Evolutionary conservation across 2,888 invertebrate genomes (phyloP), one percentile per base, ranked within the genome.

Genomic region (Argyra leucocephala): DNA sequence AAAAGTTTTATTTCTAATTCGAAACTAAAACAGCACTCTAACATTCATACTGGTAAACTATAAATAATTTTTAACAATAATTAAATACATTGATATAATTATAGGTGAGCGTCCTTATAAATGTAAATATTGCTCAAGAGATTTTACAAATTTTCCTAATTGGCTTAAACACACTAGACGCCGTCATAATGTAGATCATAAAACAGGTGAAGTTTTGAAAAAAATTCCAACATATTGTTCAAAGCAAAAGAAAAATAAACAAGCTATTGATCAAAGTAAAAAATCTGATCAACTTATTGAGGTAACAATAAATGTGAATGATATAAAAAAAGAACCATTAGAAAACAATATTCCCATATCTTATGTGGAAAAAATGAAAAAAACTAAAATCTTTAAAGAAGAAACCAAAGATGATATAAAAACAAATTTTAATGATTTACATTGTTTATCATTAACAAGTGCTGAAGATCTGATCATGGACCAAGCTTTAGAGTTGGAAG

Each of bases 101-200:
- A 12, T 62, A 36, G 68, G 77, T 4, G 82, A 82, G 72, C 76
- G 84, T 7, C 84, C 85, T 0, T 84, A 82, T 69, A 82, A 82
- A 68, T 85, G 85, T 72, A 83, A 83, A 69, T 83, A 83, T 72
- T 85, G 85, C 71, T 82, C 83, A 60, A 80, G 83, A 0, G 82
- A 83, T 66, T 85, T 84, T 70, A 84, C 84, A 15, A 84, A 84
- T 71, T 83, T 83, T 71, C 83, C 84, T 15, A 85, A 85, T 71
- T 84, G 83, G 82, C 73, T 84, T 61, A 85, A 85, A 71, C 85
- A 85, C 68, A 84, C 82, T 0, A 77, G 84, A 60, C 77, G 84
- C 70, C 79, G 83, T 61, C 85, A 85, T 70, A 83, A 80, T 67
- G 78, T 79, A n/a, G 80, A 79, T 69, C 80, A 80, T 65, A 79